These are phyloP conservation scores for Drosophila repleta DNA, from an alignment of 1,140 invertebrate genomes.

Conservation along the genomic window DNA sequence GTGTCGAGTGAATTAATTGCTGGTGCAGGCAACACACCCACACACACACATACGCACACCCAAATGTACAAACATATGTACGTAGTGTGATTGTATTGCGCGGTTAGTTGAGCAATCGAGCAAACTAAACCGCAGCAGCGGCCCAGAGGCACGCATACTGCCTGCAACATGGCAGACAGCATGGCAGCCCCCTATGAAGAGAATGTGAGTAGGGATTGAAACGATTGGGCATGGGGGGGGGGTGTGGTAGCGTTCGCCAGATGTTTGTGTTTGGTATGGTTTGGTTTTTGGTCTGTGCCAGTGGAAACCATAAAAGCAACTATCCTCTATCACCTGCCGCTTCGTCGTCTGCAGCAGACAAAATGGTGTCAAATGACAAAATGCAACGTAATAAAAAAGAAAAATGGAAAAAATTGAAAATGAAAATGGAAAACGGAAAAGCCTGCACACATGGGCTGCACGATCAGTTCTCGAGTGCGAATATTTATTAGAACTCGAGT, in stretches of 20 bases:
- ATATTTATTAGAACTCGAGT: not conserved
- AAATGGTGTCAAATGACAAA: constrained; percentile 80
- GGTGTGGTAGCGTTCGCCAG: constrained; percentile 13
- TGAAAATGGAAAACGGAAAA: constrained; percentile 56
- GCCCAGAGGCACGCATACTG: constrained; percentile 56
- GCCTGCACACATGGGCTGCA: constrained; percentile 41
- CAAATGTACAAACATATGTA: not conserved
- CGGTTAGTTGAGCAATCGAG: constrained; percentile 74
- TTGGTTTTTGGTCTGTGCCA: constrained; percentile 36
- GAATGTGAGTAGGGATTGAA: too few relatives aligned
- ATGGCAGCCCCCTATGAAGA: constrained; percentile 17
- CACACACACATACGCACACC: not conserved
- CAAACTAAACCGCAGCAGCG: constrained; percentile 59
- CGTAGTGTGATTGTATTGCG: constrained; percentile 40
- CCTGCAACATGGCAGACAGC: constrained; percentile 20
- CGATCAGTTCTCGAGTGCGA: constrained; percentile 19
- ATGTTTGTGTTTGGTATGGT: constrained; percentile 49
- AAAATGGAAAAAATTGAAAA: constrained; percentile 9
- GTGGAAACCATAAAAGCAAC: constrained; percentile 71
- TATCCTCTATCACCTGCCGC: constrained; percentile 30
- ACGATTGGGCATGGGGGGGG: too few relatives aligned
- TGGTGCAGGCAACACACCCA: constrained; percentile 32
- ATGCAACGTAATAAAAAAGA: constrained; percentile 59
- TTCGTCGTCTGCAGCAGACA: constrained; percentile 53
- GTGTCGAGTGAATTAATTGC: constrained; percentile 64